Evolutionary conservation across 2,888 invertebrate species (phyloP).

Genomic region (Rosalia funebris): DNA sequence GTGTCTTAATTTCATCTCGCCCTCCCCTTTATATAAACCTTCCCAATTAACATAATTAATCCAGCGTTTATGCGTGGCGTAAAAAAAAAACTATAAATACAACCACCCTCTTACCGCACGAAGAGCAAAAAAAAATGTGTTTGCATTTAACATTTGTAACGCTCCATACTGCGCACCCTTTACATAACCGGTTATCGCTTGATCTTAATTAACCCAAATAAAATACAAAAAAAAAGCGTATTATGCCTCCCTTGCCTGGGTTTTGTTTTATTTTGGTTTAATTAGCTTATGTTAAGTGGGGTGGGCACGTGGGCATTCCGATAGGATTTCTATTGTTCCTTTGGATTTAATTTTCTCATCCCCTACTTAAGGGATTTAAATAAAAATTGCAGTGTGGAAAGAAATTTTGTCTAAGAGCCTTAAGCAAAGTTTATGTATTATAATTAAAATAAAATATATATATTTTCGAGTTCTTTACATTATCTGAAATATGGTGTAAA

Average conservation of each 20-base stretch:
- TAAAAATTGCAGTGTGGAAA: too few species aligned
- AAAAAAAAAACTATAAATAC: slow-evolving; percentile 46
- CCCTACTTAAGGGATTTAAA: too few species aligned
- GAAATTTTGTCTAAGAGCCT: too few species aligned
- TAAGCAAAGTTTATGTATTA: too few species aligned
- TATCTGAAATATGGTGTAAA: too few species aligned
- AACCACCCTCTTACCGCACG: slow-evolving; percentile 45
- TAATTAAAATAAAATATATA: too few species aligned
- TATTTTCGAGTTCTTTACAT: too few species aligned
- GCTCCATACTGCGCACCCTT: slow-evolving; percentile 37
- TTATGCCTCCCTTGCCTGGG: slow-evolving; percentile 35
- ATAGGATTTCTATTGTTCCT: slow-evolving; percentile 11
- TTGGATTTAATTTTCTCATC: too few species aligned
- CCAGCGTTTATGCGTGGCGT: slow-evolving; percentile 39
- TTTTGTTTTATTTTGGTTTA: slow-evolving; percentile 37
- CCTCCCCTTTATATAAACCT: slow-evolving; percentile 33
- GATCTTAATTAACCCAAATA: slow-evolving; percentile 43
- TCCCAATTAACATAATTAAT: slow-evolving; percentile 47
- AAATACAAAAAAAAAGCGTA: slow-evolving; percentile 34
- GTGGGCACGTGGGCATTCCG: slow-evolving; percentile 16
- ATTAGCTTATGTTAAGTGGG: slow-evolving; percentile 35
- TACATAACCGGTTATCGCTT: slow-evolving; percentile 42
- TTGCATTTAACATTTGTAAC: slow-evolving; percentile 46
- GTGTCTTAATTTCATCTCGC: slow-evolving; percentile 41
- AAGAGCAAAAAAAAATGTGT: slow-evolving; percentile 45